These are phyloP conservation scores for Spisula solida DNA, from an alignment of 2,888 invertebrate species.

Conservation along the genomic window DNA sequence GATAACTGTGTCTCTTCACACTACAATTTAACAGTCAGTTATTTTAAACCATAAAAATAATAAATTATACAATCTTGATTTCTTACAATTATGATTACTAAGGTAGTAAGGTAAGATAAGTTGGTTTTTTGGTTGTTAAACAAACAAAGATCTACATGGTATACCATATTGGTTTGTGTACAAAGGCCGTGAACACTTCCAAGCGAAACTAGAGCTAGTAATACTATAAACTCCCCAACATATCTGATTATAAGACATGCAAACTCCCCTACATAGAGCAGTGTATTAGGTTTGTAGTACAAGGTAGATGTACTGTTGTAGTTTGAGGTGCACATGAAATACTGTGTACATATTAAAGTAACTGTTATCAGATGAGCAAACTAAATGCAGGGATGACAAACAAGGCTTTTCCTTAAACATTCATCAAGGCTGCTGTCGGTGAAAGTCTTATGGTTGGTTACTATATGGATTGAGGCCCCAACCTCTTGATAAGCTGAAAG, in stretches of 20 bases:
- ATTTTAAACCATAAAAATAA: background rate
- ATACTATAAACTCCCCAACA: constrained; percentile 49
- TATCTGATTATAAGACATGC: constrained; percentile 63
- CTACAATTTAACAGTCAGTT: background rate
- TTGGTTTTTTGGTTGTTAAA: background rate
- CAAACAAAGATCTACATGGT: constrained; percentile 21
- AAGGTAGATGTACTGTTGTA: constrained; percentile 22
- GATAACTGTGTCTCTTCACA: constrained; percentile 8
- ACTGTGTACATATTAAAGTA: constrained; percentile 37
- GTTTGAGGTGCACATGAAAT: constrained; percentile 45
- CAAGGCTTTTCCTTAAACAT: constrained; percentile 39
- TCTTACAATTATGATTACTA: background rate
- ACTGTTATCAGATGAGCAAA: constrained; percentile 37
- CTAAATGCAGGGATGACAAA: constrained; percentile 42
- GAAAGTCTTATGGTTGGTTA: no score
- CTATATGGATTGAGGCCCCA: no score
- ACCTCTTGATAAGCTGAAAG: no score
- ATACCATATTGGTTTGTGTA: constrained; percentile 24
- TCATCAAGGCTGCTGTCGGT: background rate
- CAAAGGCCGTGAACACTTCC: constrained; percentile 28
- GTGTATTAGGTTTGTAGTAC: constrained; percentile 46
- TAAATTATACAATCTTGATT: background rate
- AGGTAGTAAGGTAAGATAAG: background rate
- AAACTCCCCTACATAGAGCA: constrained; percentile 47
- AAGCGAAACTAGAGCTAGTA: constrained; percentile 48